These are phyloP conservation scores for Oscarella lobularis DNA, from an alignment of 37 sponge, comb jelly and placozoan genomes.

Conservation along the genomic window DNA sequence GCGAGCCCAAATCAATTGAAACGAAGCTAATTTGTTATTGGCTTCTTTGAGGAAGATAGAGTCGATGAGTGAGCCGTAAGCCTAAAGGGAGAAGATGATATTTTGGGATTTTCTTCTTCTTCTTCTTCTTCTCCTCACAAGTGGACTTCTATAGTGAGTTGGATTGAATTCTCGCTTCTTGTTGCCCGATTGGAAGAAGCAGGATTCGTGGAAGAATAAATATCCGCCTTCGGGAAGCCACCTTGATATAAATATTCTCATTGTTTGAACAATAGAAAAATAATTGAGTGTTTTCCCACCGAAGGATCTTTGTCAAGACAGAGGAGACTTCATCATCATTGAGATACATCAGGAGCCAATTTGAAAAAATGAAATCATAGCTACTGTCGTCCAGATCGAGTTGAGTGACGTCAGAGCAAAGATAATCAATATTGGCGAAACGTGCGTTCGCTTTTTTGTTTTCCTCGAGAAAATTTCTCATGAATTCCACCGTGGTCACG, in stretches of 20 bases:
- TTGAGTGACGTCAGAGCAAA: slow-evolving; percentile 22
- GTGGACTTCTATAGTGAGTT: slow-evolving; percentile 17
- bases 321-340: slow-evolving; percentile 26
- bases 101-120: too few relatives aligned
- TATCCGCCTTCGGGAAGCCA: slow-evolving; percentile 20
- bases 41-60: background rate
- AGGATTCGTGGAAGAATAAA: slow-evolving; percentile 43
- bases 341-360: slow-evolving; percentile 54
- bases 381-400: slow-evolving; percentile 8
- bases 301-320: slow-evolving; percentile 11
- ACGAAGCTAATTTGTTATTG: slow-evolving; percentile 8
- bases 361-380: slow-evolving; percentile 44
- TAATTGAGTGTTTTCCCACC: background rate
- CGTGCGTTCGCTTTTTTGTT: slow-evolving; percentile 27
- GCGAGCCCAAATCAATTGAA: slow-evolving; percentile 13
- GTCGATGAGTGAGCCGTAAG: slow-evolving; percentile 4
- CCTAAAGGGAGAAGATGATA: slow-evolving; percentile 2
- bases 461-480: slow-evolving; percentile 36
- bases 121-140: too few relatives aligned
- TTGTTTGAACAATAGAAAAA: background rate
- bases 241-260: background rate
- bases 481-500: slow-evolving; percentile 35
- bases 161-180: slow-evolving; percentile 8
- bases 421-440: slow-evolving; percentile 19
- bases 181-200: slow-evolving; percentile 31